Percentiles rank a stretch among this genome's conserved stretches.
These are phyloP conservation scores for Psilanteris sp. DNA, from an alignment of 1,140 invertebrate species.

Conservation along the genomic window DNA sequence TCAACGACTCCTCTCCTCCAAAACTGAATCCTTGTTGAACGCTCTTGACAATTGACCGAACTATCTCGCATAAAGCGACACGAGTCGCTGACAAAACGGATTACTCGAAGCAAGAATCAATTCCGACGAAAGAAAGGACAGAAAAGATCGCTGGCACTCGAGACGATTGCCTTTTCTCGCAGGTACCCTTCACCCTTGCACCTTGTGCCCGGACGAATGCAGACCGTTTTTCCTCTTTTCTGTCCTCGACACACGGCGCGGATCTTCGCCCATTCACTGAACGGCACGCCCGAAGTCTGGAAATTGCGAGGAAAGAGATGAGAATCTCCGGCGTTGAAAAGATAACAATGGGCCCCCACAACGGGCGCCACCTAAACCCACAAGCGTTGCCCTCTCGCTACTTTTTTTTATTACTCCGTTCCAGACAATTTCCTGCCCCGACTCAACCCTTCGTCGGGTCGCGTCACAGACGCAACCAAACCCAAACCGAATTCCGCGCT, in stretches of 20 bases:
- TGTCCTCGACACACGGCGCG: conserved; percentile 5
- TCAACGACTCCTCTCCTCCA: background rate
- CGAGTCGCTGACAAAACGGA: conserved; percentile 30
- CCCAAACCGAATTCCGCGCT: no score
- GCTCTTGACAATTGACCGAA: conserved; percentile 5
- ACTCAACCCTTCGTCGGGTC: conserved; percentile 19
- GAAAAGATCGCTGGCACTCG: background rate
- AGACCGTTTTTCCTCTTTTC: conserved; percentile 19
- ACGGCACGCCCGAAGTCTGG: conserved; percentile 31
- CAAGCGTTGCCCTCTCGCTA: conserved; percentile 61
- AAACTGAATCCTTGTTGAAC: background rate
- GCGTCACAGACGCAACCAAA: background rate
- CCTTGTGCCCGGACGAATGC: conserved; percentile 41
- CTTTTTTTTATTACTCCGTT: conserved; percentile 25
- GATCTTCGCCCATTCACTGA: conserved; percentile 35
- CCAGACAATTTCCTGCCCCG: conserved; percentile 45
- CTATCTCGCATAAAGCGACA: conserved; percentile 20
- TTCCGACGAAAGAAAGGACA: conserved; percentile 1
- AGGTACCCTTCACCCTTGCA: conserved; percentile 52
- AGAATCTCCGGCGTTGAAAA: conserved; percentile 74
- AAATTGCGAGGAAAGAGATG: conserved; percentile 76
- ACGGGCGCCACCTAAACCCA: conserved; percentile 72
- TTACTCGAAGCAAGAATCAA: conserved; percentile 51
- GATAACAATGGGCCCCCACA: conserved; percentile 72
- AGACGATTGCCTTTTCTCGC: conserved; percentile 54